Conservation (phyloP, 2,113 vertebrate genomes). For the Microcebus tavaratra region DNA sequence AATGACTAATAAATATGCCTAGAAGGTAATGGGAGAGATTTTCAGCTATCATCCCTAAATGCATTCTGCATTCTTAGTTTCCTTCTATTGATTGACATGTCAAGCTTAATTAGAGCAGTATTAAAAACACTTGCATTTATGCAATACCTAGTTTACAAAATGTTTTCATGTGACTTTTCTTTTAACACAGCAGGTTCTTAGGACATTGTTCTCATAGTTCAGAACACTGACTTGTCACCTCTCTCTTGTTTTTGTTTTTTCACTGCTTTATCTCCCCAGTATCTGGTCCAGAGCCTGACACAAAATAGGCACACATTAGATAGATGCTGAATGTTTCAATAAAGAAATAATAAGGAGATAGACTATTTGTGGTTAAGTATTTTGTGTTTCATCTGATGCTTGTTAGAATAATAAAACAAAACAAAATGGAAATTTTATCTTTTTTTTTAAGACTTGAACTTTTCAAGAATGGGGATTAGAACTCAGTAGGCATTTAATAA, state of each 20-base stretch:
- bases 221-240: background rate
- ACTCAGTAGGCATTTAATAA: background rate
- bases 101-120: background rate
- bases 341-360: slow-evolving; percentile 7
- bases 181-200: background rate
- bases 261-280: background rate
- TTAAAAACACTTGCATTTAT: background rate
- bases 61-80: background rate
- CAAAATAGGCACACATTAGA: background rate
- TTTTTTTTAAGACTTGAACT: background rate
- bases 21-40: background rate
- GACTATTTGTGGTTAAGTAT: background rate
- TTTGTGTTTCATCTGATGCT: background rate
- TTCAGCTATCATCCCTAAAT: background rate
- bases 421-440: slow-evolving; percentile 2
- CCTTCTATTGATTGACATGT: background rate
- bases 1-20: background rate
- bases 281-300: background rate
- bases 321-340: background rate
- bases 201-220: background rate
- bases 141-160: background rate
- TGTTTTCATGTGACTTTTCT: background rate
- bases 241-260: background rate
- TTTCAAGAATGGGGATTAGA: background rate
- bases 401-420: slow-evolving; percentile 12